Evolutionary conservation across 2,113 vertebrate genomes (phyloP).

Genomic region (Pseudorhombus dupliciocellatus): DNA sequence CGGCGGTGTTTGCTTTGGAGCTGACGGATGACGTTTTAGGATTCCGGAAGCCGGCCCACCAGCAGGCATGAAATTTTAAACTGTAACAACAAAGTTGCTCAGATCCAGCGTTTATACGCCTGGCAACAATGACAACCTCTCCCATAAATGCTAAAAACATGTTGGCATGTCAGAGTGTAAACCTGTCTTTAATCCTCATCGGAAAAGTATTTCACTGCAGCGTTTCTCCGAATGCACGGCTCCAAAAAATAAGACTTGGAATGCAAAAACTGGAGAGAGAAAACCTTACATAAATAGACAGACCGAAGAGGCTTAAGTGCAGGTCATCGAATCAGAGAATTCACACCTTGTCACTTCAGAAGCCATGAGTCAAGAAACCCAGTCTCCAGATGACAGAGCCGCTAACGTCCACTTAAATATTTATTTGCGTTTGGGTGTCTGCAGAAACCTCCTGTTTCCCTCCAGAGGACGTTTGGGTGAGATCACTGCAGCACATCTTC

Average conservation of each 20-base stretch:
- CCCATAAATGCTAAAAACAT: conserved; percentile 36
- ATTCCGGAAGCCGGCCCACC: conserved; percentile 71
- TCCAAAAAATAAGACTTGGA: conserved; percentile 12
- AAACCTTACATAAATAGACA: conserved; percentile 3
- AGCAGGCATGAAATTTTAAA: conserved; percentile 74
- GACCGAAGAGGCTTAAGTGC: conserved; percentile 28
- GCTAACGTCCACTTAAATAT: conserved; percentile 56
- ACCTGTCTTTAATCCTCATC: conserved; percentile 23
- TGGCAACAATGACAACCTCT: conserved; percentile 46
- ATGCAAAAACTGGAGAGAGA: conserved; percentile 8
- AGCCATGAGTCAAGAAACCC: conserved; percentile 34
- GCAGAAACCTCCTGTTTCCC: conserved; percentile 18
- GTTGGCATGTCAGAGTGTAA: conserved; percentile 11
- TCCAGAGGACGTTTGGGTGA: conserved; percentile 27
- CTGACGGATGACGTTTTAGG: conserved; percentile 65
- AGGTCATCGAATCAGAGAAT: conserved; percentile 48
- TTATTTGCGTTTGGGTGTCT: conserved; percentile 64
- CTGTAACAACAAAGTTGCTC: conserved; percentile 71
- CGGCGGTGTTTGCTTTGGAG: conserved; percentile 76
- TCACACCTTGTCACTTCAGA: conserved; percentile 56
- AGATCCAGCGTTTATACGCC: conserved; percentile 49
- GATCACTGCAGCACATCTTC: conserved; percentile 63
- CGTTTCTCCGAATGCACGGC: neutral
- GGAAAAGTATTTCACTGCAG: neutral
- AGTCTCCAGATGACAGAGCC: conserved; percentile 45